Base-by-base conservation (phyloP, 1,140 invertebrate genomes). In the Drosophila sulfurigaster region DNA sequence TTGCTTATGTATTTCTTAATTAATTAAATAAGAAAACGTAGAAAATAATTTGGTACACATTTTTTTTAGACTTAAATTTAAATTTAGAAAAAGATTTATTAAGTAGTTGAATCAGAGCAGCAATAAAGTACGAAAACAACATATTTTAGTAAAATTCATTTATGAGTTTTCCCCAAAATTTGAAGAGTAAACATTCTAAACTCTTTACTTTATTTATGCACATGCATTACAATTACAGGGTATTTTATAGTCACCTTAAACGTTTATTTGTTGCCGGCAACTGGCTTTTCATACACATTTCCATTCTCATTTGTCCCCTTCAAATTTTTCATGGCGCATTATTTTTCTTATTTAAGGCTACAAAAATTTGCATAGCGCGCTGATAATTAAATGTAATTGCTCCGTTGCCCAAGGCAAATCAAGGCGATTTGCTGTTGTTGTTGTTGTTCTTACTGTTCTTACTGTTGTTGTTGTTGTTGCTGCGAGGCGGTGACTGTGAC, bases 311-410 rank as follows among this genome's bases (percentile, higher is more conserved):
- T 52, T 52, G 20, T n/a, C 49, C 46, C 46, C 46, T 48, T 58
- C 15, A 48, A 67, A 58, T 58, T 38, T 67, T 58, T 58, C 54
- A 57, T 58, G 41, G 30, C 54, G 52, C 52, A 57, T 67, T 67
- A 48, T 57, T 58, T 57, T 67, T 58, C 43, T 57, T 58, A 58
- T 57, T 67, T 67, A 57, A 58, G 16, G 43, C 43, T 11, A 58
- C 64, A 67, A 51, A 49, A 67, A 67, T 67, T 81, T 81, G 79
- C 79, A 80, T 80, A 76, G 69, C 62, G 62, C 78, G 70, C 70
- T 81, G 78, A 80, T 81, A 81, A 81, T 81, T 81, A 81, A 81
- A 81, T 81, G 67, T 80, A 81, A 81, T 81, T 80, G 78, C 77
- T 80, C 30, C 20, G 49, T 56, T 48, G 78, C 77, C 78, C 32